Evolutionary conservation across 2,113 vertebrate species (phyloP).

Genomic region (Odontophorus gujanensis): DNA sequence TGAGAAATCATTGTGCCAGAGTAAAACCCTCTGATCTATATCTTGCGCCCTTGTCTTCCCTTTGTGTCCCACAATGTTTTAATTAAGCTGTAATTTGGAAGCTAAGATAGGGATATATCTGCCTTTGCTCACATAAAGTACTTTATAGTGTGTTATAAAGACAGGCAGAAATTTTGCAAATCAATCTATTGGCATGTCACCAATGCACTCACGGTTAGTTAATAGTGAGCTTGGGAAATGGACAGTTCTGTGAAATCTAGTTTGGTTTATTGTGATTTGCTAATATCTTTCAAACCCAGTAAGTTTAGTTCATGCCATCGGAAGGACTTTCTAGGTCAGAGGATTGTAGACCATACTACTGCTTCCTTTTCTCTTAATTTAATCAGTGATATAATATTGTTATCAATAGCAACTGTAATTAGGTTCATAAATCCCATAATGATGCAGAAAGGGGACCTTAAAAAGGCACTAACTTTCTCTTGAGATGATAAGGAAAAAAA

Average conservation of each 20-base stretch:
- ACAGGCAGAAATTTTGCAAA: constrained; percentile 8
- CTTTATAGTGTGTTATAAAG: constrained; percentile 34
- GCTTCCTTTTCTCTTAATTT: background rate
- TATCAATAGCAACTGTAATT: background rate
- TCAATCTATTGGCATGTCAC: background rate
- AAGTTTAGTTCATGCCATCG: background rate
- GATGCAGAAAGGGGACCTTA: background rate
- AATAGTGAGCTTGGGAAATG: background rate
- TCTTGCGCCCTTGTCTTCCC: background rate
- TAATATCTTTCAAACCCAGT: background rate
- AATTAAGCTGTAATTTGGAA: constrained; percentile 48
- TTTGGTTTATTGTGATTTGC: background rate
- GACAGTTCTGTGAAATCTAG: background rate
- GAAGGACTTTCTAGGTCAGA: constrained; percentile 14
- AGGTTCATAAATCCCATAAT: background rate
- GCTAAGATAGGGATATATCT: background rate
- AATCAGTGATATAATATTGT: background rate
- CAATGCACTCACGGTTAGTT: background rate
- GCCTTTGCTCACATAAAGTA: background rate
- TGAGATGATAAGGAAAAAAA: background rate
- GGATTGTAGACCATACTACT: background rate
- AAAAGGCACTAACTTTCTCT: background rate
- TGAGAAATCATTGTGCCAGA: background rate
- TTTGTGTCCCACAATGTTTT: background rate
- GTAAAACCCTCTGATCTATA: background rate